Evolutionary conservation across 2,888 invertebrate species (phyloP), one percentile per base, ranked within the genome.

Genomic region (Glaucopsyche alexis): DNA sequence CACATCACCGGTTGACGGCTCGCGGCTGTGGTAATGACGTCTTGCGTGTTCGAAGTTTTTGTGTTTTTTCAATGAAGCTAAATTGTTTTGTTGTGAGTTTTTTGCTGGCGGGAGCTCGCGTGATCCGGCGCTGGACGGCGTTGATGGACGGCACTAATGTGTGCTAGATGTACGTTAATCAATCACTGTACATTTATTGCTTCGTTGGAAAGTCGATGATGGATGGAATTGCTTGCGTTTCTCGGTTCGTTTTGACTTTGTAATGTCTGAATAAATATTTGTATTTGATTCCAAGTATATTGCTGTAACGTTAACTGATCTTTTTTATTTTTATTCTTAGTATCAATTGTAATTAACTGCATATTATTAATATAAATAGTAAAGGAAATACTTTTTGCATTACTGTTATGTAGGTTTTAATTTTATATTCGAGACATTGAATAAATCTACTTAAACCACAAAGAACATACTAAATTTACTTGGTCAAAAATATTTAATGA

Each of bases 1-100:
- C 86, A 88, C 88, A 88, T 91, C 88, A 90, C 87, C 87, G 87
- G 87, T 88, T 89, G 93, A 92, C 93, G 91, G 92, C 90, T 89
- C 88, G 89, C 89, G 90, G 90, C 87, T 90, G 89, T 91, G 91
- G 91, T 91, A 91, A 91, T 89, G 91, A 87, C 81, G 82, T 84
- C 77, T 79, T 78, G 83, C 84, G 82, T 83, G 84, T 84, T 82
- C 78, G 82, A 85, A 52, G 52, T 84, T 85, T 86, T 81, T 77
- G 72, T 83, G 78, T 80, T 84, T 49, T 86, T 89, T 87, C 83
- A 85, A 86, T 86, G 86, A 88, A 85, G 78, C 87, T 85, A 86
- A 88, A 88, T 88, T 87, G 86, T 87, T 89, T 86, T 84, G 86
- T 87, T 83, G 81, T 83, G 80, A 77, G 80, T 85, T 86, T 85